Evolutionary conservation across 1,140 invertebrate genomes (phyloP).

Genomic region (Eriocheir sinensis): DNA sequence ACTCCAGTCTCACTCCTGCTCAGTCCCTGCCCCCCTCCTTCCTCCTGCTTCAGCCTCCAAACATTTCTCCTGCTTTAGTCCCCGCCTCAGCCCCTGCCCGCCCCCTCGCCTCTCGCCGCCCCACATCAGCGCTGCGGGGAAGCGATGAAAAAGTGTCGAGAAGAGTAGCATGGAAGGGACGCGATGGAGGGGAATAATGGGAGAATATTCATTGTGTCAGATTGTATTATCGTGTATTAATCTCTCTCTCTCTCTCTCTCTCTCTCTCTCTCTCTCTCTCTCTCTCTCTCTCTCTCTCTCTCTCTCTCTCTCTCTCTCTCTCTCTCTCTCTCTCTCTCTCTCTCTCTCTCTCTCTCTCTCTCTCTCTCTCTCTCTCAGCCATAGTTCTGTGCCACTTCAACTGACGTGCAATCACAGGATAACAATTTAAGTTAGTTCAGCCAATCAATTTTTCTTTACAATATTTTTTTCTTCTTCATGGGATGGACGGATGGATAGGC

Average conservation of each 20-base stretch:
- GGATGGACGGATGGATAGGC: too few species aligned
- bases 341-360: constrained; percentile 12
- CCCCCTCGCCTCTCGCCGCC: not conserved
- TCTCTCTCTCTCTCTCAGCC: not conserved
- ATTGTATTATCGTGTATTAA: not conserved
- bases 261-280: not conserved
- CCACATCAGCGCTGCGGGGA: not conserved
- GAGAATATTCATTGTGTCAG: not conserved
- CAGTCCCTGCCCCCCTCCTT: too few species aligned
- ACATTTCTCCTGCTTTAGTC: not conserved
- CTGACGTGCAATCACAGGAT: too few species aligned
- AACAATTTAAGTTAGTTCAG: too few species aligned
- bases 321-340: not conserved
- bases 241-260: not conserved
- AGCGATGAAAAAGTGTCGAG: not conserved
- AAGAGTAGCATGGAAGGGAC: not conserved
- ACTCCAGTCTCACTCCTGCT: not conserved
- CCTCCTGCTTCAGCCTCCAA: not conserved
- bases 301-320: not conserved
- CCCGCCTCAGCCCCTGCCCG: not conserved
- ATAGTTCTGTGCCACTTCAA: too few species aligned
- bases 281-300: not conserved
- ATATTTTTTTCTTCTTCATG: too few species aligned
- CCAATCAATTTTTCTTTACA: too few species aligned
- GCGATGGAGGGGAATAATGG: not conserved